Conservation (phyloP, 2,888 invertebrate genomes). For the Drosophila gaucha region DNA sequence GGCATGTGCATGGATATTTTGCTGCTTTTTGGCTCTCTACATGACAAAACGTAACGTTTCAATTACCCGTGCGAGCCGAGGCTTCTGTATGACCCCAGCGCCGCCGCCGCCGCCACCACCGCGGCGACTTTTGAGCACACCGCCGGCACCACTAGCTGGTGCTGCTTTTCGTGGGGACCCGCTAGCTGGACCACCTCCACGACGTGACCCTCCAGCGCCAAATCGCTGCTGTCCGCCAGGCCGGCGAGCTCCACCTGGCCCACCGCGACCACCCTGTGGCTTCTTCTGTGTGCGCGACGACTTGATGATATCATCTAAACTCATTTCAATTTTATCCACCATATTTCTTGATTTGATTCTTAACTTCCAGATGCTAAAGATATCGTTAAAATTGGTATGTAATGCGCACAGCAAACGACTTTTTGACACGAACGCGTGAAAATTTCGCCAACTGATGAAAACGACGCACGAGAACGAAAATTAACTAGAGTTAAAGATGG, state of each 20-base stretch:
- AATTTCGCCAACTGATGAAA: constrained; percentile 61
- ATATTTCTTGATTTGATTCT: constrained; percentile 84
- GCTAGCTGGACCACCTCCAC: constrained; percentile 85
- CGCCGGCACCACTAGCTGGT: constrained; percentile 80
- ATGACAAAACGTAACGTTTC: constrained; percentile 66
- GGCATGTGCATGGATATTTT: constrained; percentile 58
- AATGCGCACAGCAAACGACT: constrained; percentile 1
- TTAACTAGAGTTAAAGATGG: constrained; percentile 50
- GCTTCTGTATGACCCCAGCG: constrained; percentile 86
- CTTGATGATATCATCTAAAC: constrained; percentile 98
- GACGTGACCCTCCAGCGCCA: constrained; percentile 83
- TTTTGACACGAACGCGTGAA: constrained; percentile 45
- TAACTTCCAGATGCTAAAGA: constrained; percentile 15
- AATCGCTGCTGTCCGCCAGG: constrained; percentile 85
- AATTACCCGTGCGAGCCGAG: constrained; percentile 84
- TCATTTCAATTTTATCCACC: constrained; percentile 98
- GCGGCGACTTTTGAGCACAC: constrained; percentile 89
- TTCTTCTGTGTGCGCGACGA: constrained; percentile 88
- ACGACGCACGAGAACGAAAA: constrained; percentile 59
- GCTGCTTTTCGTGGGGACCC: constrained; percentile 80
- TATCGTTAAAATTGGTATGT: constrained; percentile 5
- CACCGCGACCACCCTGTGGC: constrained; percentile 86
- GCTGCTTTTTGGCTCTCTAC: constrained; percentile 59
- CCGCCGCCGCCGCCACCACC: constrained; percentile 81
- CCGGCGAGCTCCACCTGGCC: constrained; percentile 84